Evolutionary conservation across 2,113 vertebrate species (phyloP).

Genomic region (Chloropsis cyanopogon): DNA sequence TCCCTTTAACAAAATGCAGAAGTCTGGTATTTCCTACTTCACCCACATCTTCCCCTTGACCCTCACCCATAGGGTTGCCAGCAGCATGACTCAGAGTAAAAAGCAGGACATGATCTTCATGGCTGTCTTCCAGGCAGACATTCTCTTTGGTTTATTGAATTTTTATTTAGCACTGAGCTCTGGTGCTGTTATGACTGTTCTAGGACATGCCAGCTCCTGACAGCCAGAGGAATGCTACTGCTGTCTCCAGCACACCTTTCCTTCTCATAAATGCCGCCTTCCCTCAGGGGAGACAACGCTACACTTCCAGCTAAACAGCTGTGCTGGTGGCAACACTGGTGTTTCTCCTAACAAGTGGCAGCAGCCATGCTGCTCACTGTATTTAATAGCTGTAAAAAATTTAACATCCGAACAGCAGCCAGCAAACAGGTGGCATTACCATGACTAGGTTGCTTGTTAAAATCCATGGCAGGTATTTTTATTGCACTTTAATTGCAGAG

Average conservation of each 20-base stretch:
- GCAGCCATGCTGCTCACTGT: background rate
- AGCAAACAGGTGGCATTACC: background rate
- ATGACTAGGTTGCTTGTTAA: background rate
- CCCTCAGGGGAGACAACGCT: background rate
- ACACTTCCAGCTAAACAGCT: background rate
- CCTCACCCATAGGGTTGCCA: fast-evolving
- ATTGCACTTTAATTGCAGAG: background rate
- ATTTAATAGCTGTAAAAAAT: background rate
- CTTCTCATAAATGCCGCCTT: background rate
- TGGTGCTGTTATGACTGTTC: background rate
- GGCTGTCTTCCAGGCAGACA: background rate
- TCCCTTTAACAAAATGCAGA: background rate
- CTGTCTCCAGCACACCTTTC: background rate
- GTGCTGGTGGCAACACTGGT: background rate
- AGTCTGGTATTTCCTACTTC: background rate
- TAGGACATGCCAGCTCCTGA: background rate
- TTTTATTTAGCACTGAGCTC: background rate
- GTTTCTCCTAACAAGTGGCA: background rate
- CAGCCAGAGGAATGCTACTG: background rate
- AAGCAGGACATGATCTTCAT: background rate
- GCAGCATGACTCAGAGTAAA: background rate
- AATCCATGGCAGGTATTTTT: background rate
- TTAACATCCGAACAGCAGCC: background rate
- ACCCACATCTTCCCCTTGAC: background rate
- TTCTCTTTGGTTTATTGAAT: background rate